Conservation (phyloP, 2,113 vertebrate species). For the Brachypodius melanocephalos region DNA sequence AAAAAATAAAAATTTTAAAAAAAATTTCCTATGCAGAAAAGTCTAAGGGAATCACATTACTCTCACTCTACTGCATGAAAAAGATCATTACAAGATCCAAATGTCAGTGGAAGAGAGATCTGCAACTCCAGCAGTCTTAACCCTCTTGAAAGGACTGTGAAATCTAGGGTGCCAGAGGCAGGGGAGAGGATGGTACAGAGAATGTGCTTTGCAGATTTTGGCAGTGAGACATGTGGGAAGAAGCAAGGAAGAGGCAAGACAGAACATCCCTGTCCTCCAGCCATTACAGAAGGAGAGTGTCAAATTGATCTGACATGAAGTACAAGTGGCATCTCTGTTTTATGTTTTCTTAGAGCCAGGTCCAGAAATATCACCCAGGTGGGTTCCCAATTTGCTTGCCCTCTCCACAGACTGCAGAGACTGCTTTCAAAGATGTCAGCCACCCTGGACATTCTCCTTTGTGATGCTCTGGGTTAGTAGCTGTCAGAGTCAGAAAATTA, state of each 20-base stretch:
- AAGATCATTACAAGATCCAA: background rate
- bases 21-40: background rate
- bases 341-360: background rate
- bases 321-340: background rate
- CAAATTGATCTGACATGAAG: background rate
- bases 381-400: background rate
- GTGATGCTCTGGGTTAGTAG: background rate
- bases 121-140: background rate
- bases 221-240: background rate
- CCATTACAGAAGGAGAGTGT: background rate
- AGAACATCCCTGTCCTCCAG: background rate
- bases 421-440: background rate
- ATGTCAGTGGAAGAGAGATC: background rate
- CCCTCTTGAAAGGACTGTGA: background rate
- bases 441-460: background rate
- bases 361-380: background rate
- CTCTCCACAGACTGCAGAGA: background rate
- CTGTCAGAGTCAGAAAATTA: background rate
- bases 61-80: background rate
- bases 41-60: background rate
- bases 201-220: background rate
- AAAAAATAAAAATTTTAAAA: too few species aligned
- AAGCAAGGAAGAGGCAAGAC: background rate
- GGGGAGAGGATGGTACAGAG: background rate
- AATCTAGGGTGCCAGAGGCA: background rate